Percentiles rank a stretch among this genome's conserved stretches.
These are phyloP conservation scores for Ceraclea dissimilis DNA, from an alignment of 2,888 invertebrate species.

Conservation along the genomic window DNA sequence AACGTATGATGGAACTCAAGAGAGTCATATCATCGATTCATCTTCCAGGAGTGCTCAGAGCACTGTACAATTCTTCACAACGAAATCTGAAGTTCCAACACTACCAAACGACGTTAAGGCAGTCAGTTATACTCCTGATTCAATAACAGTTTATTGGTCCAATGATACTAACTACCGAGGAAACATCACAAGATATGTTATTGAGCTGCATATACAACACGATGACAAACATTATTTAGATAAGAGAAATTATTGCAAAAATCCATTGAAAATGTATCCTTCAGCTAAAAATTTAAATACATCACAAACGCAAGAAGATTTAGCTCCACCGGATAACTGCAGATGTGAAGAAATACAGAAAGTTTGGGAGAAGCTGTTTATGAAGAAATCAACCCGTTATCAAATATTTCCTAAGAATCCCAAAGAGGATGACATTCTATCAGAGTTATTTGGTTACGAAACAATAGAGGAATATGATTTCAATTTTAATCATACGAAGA, in stretches of 20 bases:
- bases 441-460: not conserved
- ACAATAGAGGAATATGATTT: not conserved
- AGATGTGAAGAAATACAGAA: not conserved
- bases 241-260: slow-evolving; percentile 44
- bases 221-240: slow-evolving; percentile 38
- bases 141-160: slow-evolving; percentile 49
- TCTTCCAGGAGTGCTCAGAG: slow-evolving; percentile 48
- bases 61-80: slow-evolving; percentile 55
- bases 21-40: slow-evolving; percentile 40
- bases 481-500: not conserved
- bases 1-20: slow-evolving; percentile 48
- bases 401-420: not conserved
- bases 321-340: not conserved
- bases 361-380: slow-evolving; percentile 9
- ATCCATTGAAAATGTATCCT: slow-evolving; percentile 30
- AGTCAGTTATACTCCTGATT: slow-evolving; percentile 30
- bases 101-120: slow-evolving; percentile 32
- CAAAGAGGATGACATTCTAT: not conserved
- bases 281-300: slow-evolving; percentile 24
- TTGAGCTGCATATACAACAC: slow-evolving; percentile 33
- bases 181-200: slow-evolving; percentile 32
- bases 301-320: slow-evolving; percentile 24
- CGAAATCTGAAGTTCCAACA: slow-evolving; percentile 50
- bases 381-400: not conserved
- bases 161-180: slow-evolving; percentile 42